Conservation (phyloP, 2,888 invertebrate species). For the Drosophila neotestacea region DNA sequence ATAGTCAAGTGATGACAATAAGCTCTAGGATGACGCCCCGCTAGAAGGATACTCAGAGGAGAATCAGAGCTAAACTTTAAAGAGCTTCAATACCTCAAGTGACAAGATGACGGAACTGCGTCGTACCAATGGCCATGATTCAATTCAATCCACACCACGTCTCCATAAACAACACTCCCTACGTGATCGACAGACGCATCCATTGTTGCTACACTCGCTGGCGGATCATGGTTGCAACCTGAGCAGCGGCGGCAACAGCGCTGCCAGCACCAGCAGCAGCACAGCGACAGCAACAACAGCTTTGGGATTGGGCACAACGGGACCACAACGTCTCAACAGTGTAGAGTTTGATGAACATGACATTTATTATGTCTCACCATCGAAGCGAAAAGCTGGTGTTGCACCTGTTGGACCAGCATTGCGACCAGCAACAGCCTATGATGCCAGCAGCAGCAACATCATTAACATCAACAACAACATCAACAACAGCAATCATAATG, state of each 20-base stretch:
- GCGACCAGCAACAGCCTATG: constrained; percentile 67
- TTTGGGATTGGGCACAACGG: constrained; percentile 36
- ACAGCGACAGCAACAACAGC: constrained; percentile 76
- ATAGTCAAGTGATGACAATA: constrained; percentile 71
- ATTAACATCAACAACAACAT: constrained; percentile 24
- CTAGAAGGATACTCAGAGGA: background rate
- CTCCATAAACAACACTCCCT: constrained; percentile 71
- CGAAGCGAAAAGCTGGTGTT: constrained; percentile 81
- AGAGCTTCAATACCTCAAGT: constrained; percentile 1
- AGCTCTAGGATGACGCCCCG: constrained; percentile 44
- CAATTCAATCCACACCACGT: constrained; percentile 37
- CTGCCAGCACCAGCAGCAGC: constrained; percentile 76
- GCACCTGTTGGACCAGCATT: constrained; percentile 71
- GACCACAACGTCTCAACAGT: constrained; percentile 32
- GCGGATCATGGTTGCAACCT: constrained; percentile 80
- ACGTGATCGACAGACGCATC: constrained; percentile 67
- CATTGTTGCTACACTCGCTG: constrained; percentile 77
- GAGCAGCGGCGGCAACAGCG: constrained; percentile 78
- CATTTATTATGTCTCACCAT: constrained; percentile 84
- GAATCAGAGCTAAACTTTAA: background rate
- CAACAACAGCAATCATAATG: constrained; percentile 61
- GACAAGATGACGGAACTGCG: constrained; percentile 73
- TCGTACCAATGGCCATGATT: constrained; percentile 50
- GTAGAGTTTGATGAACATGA: constrained; percentile 83
- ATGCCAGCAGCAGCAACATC: constrained; percentile 26